These are phyloP conservation scores for Homarus gammarus DNA, from an alignment of 2,888 invertebrate genomes.

Conservation along the genomic window DNA sequence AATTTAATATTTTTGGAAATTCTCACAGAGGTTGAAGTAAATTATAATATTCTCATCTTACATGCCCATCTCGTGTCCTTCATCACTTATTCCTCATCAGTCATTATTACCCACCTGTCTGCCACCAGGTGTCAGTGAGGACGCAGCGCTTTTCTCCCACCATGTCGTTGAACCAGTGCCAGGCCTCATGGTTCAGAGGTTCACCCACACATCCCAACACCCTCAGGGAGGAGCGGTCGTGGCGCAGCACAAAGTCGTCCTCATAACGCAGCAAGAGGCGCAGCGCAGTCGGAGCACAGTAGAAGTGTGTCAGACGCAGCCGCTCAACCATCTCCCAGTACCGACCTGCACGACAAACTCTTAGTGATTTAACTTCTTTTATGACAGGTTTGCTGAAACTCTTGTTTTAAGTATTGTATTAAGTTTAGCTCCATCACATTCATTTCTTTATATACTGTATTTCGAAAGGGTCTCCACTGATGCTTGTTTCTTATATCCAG, in stretches of 20 bases:
- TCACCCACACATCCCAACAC: constrained; percentile 81
- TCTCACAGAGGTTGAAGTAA: no score
- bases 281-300: constrained; percentile 81
- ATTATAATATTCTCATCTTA: no score
- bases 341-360: constrained; percentile 79
- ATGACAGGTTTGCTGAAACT: no score
- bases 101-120: constrained; percentile 78
- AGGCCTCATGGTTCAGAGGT: constrained; percentile 81
- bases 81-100: no score
- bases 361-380: no score
- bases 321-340: constrained; percentile 82
- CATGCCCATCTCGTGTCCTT: no score
- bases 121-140: constrained; percentile 82
- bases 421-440: no score
- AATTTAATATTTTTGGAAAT: no score
- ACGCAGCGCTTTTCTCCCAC: constrained; percentile 80
- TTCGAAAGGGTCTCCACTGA: no score
- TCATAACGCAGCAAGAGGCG: constrained; percentile 80
- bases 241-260: constrained; percentile 78
- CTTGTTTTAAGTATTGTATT: no score
- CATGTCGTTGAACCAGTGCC: constrained; percentile 81
- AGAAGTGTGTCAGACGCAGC: constrained; percentile 81
- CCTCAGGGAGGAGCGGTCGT: constrained; percentile 80
- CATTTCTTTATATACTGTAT: no score
- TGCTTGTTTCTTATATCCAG: no score